Evolutionary conservation across 2,888 invertebrate genomes (phyloP).

Genomic region (Sinopyrophorus schimmeli): DNA sequence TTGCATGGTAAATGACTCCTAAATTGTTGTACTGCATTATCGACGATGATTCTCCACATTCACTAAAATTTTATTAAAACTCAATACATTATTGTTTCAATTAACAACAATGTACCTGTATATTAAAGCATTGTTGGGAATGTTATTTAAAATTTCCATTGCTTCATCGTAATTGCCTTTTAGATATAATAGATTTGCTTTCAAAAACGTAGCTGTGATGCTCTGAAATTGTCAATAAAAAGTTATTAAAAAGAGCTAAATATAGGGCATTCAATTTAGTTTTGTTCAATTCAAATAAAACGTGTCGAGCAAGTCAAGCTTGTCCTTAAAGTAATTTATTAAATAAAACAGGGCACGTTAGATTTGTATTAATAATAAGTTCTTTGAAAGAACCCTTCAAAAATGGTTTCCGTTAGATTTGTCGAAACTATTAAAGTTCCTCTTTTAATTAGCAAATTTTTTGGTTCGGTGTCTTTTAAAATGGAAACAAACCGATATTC

Average conservation of each 20-base stretch:
- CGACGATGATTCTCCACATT: constrained; percentile 63
- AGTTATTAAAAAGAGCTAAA: neutral
- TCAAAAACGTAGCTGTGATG: constrained; percentile 61
- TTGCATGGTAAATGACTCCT: constrained; percentile 77
- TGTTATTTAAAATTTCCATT: constrained; percentile 60
- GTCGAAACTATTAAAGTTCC: constrained; percentile 6
- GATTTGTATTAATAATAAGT: neutral
- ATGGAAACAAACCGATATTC: constrained; percentile 5
- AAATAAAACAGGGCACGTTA: neutral
- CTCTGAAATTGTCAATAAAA: constrained; percentile 55
- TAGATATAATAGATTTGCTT: constrained; percentile 67
- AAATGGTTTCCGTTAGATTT: constrained; percentile 14
- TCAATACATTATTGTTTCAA: no score
- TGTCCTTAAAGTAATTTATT: neutral
- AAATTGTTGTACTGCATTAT: constrained; percentile 79
- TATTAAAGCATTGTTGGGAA: constrained; percentile 54
- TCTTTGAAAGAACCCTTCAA: neutral
- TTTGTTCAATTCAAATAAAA: neutral
- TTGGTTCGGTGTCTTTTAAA: constrained; percentile 17
- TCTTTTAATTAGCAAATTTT: constrained; percentile 15
- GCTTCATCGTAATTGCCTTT: constrained; percentile 66
- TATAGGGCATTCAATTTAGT: neutral
- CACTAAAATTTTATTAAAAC: no score
- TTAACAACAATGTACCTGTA: constrained; percentile 52
- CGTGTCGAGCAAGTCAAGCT: neutral